These are phyloP conservation scores for Cephus cinctus DNA, from an alignment of 1,140 invertebrate genomes.

Conservation along the genomic window DNA sequence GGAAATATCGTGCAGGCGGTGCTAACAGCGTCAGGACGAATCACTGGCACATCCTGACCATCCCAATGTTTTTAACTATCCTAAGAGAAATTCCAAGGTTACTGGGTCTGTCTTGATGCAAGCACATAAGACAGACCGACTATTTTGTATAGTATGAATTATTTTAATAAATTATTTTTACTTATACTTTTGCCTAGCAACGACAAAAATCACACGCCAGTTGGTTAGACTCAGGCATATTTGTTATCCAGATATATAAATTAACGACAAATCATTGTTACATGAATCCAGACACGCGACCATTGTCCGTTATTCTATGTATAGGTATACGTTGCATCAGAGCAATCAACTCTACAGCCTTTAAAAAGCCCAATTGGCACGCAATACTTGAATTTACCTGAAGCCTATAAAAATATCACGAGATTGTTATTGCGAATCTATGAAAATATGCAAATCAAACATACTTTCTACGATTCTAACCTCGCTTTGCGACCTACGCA, in stretches of 20 bases:
- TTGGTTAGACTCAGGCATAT: not conserved
- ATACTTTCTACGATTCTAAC: no score
- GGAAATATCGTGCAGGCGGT: conserved; percentile 44
- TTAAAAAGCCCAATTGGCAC: no score
- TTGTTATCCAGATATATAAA: not conserved
- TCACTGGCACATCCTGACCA: conserved; percentile 15
- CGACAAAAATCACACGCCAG: not conserved
- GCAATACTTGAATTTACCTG: no score
- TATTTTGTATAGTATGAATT: conserved; percentile 27
- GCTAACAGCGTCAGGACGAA: conserved; percentile 5
- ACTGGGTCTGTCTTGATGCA: not conserved
- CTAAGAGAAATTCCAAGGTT: conserved; percentile 18
- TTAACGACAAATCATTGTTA: not conserved
- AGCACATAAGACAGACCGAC: conserved; percentile 13
- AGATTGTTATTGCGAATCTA: no score
- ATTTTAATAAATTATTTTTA: conserved; percentile 43
- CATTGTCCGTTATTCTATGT: no score
- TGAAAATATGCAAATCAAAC: no score
- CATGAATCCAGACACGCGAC: not conserved
- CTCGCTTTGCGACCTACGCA: no score
- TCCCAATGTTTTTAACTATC: conserved; percentile 10
- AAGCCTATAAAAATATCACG: no score
- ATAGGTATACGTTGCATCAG: no score
- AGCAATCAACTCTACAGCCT: no score
- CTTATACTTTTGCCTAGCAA: conserved; percentile 10